phyloP scores from a whole-genome alignment of 2,888 invertebrate genomes.

The Drosophila borealis region DNA sequence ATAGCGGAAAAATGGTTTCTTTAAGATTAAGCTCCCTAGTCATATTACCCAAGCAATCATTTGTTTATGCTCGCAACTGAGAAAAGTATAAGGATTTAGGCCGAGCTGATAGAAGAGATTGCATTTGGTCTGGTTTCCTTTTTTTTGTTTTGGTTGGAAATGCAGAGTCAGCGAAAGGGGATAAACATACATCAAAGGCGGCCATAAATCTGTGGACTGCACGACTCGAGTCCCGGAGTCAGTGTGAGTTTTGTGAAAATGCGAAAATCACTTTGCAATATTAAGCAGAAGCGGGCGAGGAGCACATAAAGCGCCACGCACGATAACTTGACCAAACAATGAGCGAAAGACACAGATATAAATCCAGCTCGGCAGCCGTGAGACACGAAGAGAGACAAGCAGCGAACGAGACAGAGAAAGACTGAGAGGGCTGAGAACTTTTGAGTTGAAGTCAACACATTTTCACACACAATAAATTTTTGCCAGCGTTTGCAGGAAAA shows the following conservation, averaged over 20 bases:
- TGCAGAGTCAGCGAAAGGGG: constrained; percentile 66
- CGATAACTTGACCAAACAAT: constrained; percentile 75
- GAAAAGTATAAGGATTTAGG: constrained; percentile 26
- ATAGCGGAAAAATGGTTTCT: constrained; percentile 61
- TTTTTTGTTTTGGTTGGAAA: constrained; percentile 5
- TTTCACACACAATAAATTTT: constrained; percentile 81
- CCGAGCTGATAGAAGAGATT: constrained; percentile 24
- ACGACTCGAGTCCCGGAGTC: constrained; percentile 17
- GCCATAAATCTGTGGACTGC: constrained; percentile 65
- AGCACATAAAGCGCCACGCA: constrained; percentile 68
- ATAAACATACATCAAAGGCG: constrained; percentile 66
- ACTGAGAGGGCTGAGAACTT: constrained; percentile 47
- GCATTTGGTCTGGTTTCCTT: constrained; percentile 21
- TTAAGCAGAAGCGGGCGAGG: constrained; percentile 43
- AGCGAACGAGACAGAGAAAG: neutral
- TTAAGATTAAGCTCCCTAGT: constrained; percentile 49
- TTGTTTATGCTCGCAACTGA: constrained; percentile 48
- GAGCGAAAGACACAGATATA: constrained; percentile 59
- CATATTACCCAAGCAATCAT: constrained; percentile 51
- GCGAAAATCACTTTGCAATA: constrained; percentile 65
- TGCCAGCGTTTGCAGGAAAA: constrained; percentile 68
- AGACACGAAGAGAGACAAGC: constrained; percentile 7
- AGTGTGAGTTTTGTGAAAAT: constrained; percentile 39
- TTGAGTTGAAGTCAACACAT: constrained; percentile 80
- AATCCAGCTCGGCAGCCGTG: constrained; percentile 69